Conservation (phyloP, 2,888 invertebrate species). For the Stenichneumon culpator region DNA sequence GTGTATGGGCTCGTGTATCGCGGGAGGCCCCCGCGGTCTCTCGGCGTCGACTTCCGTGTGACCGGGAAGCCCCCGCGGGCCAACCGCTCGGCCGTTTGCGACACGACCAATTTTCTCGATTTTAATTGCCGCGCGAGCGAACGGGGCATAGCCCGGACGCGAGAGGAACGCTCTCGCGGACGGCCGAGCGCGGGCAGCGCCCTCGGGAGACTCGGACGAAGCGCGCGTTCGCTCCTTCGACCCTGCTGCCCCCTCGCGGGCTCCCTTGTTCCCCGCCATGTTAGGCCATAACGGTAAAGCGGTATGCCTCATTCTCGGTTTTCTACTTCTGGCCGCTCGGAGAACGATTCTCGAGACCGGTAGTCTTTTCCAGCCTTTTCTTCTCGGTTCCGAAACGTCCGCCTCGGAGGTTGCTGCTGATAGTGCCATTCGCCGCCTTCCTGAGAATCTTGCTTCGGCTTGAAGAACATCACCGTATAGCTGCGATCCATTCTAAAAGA, state of each 20-base stretch:
- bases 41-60: slow-evolving; percentile 66
- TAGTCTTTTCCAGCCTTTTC: slow-evolving; percentile 50
- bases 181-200: slow-evolving; percentile 4
- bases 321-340: slow-evolving; percentile 36
- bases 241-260: slow-evolving; percentile 55
- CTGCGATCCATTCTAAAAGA: no score
- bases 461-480: no score
- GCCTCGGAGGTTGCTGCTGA: not conserved
- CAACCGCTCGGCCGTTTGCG: slow-evolving; percentile 62
- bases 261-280: slow-evolving; percentile 62
- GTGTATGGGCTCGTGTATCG: not conserved
- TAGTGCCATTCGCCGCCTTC: not conserved
- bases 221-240: slow-evolving; percentile 51
- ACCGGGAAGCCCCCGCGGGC: slow-evolving; percentile 67
- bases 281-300: slow-evolving; percentile 65
- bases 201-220: slow-evolving; percentile 55
- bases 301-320: slow-evolving; percentile 33
- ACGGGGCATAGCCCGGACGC: slow-evolving; percentile 23
- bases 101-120: slow-evolving; percentile 70
- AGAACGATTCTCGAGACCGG: slow-evolving; percentile 51
- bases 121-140: slow-evolving; percentile 63
- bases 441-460: not conserved
- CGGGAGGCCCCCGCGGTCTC: slow-evolving; percentile 34
- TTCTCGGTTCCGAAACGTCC: not conserved
- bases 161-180: not conserved